Base-by-base conservation (phyloP, 2,113 vertebrate species). In the Fulmarus glacialis region DNA sequence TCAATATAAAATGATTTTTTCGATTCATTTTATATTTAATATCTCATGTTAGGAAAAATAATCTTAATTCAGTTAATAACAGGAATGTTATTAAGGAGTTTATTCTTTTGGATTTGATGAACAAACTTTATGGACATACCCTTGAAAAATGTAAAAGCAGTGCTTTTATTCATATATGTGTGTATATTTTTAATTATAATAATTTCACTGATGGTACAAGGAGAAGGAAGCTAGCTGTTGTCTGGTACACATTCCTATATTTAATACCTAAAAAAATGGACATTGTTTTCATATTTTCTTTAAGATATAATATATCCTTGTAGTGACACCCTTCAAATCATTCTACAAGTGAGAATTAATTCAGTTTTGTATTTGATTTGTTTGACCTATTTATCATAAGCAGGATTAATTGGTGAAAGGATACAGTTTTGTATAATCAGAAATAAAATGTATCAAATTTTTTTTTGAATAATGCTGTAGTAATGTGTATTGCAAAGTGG, bases 381-480 rank as follows among this genome's bases (percentile, higher is more conserved):
- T 68, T 62, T 88, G 56, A 94, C 34, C 21, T 88, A 2, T 66
- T 88, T 55, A 22, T 55, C 4, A 2, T 67, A 55, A 95, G 47
- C 4, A 29, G 17, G 15, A 42, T 63, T 87, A 96, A 93, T 71
- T 93, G 67, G 36, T 17, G 24, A 24, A 89, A 53, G 4, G 20
- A 32, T 81, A 21, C 10, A 43, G 26, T 89, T 97, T 95, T 87
- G 2, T 82, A 20, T 45, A 36, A 78, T n/a, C 15, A 26, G 5
- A 23, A 92, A 63, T 62, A 53, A 72, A 91, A 52, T 22, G 1
- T 38, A 29, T 15, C 15, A 59, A 42, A 14, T 27, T 91, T 95
- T 93, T 27, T 91, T 95, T 93, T 96, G 55, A 93, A 64, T 96
- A 96, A 89, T 63, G 14, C 9, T 56, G 1, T 63, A 71, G 58